Percentiles rank a stretch among this genome's conserved stretches.
phyloP scores from a whole-genome alignment of 1,140 invertebrate genomes.

The Limonius californicus region DNA sequence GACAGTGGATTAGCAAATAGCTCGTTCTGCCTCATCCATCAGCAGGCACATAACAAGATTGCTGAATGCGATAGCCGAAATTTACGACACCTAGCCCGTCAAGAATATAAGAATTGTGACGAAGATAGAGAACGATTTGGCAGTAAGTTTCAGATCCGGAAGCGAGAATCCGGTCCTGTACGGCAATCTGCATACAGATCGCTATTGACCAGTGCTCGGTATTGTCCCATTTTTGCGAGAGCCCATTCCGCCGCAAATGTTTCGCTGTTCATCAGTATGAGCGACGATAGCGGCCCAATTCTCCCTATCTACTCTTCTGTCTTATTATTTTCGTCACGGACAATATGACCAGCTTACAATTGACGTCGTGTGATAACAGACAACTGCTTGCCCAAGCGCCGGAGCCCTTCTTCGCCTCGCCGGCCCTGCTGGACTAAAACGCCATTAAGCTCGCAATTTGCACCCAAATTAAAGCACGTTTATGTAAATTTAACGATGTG shows the following conservation, averaged over 20 bases:
- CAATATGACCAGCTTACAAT: conserved; percentile 33
- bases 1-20: conserved; percentile 5
- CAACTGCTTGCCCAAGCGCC: conserved; percentile 11
- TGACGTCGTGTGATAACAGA: conserved; percentile 27
- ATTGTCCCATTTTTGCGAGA: conserved; percentile 3
- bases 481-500: conserved; percentile 29
- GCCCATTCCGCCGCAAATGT: not conserved
- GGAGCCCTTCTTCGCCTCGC: not conserved
- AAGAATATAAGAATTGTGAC: conserved; percentile 10
- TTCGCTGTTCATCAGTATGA: conserved; percentile 10
- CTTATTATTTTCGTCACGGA: conserved; percentile 34
- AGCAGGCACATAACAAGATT: conserved; percentile 8
- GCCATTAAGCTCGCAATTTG: conserved; percentile 28
- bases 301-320: not conserved
- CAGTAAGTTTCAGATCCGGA: not conserved
- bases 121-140: conserved; percentile 9
- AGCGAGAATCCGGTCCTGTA: not conserved
- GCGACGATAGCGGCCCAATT: not conserved
- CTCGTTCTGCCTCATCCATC: not conserved
- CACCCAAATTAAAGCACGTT: conserved; percentile 26
- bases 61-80: conserved; percentile 10
- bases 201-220: not conserved
- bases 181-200: conserved; percentile 3
- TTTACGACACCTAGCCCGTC: not conserved
- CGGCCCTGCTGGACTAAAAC: conserved; percentile 25